A percentile compares a stretch with the other conserved stretches of the same genome.
Evolutionary conservation across 1,140 invertebrate genomes (phyloP).

Genomic region (Nautilus pompilius): DNA sequence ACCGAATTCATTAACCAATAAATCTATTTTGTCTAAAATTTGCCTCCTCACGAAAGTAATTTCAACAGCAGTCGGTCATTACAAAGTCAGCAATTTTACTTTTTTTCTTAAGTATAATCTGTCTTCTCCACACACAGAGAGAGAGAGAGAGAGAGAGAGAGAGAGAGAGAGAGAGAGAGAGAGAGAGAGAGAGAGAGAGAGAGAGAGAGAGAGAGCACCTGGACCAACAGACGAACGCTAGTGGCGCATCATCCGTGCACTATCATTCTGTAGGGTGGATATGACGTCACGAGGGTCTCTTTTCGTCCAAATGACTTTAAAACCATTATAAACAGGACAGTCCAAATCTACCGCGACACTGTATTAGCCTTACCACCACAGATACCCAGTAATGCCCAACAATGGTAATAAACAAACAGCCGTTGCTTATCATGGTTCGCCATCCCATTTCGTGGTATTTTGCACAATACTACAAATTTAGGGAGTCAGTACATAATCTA

Average conservation of each 20-base stretch:
- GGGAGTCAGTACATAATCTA: no score
- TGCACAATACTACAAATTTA: no score
- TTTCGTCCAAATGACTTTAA: not conserved
- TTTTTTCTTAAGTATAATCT: no score
- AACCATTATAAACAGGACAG: not conserved
- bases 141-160: constrained; percentile 22
- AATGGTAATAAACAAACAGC: not conserved
- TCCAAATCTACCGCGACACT: not conserved
- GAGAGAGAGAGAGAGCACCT: constrained; percentile 14
- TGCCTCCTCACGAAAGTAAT: no score
- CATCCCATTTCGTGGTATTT: no score
- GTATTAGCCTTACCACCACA: constrained; percentile 2
- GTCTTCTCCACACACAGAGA: no score
- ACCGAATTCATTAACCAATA: no score
- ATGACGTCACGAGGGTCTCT: not conserved
- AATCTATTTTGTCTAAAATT: no score
- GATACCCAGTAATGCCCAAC: not conserved
- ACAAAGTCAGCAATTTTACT: no score
- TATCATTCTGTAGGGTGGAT: not conserved
- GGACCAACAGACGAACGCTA: constrained; percentile 16
- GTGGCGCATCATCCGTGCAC: not conserved
- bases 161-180: constrained; percentile 25
- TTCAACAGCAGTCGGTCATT: no score
- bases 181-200: constrained; percentile 21
- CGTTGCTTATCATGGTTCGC: no score